Conservation (phyloP, 2,797 vertebrate species). For the Urosaurus nigricauda region DNA sequence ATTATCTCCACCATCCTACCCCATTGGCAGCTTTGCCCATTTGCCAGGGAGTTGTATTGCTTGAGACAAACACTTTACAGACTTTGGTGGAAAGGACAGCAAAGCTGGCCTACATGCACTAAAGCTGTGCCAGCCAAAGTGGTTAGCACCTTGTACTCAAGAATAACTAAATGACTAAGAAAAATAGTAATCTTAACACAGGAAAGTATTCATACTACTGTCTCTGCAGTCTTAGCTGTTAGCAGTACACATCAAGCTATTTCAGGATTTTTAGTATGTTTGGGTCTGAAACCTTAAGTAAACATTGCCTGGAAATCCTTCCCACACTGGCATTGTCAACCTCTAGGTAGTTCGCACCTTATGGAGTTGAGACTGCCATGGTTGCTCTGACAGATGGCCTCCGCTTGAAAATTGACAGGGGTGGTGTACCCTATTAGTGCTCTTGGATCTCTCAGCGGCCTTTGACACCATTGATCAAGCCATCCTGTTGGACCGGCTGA, state of each 20-base stretch:
- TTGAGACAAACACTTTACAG: slow-evolving; percentile 20
- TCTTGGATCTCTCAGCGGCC: too few species aligned
- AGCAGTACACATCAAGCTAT: neutral
- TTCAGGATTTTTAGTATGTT: neutral
- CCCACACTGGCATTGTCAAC: neutral
- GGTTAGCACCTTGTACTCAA: neutral
- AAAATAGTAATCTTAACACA: neutral
- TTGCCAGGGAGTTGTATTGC: neutral
- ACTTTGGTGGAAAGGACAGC: slow-evolving; percentile 1
- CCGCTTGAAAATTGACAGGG: too few species aligned
- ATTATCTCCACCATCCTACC: neutral
- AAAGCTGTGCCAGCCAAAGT: neutral
- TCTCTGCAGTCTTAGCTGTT: too few species aligned
- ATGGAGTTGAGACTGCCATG: too few species aligned
- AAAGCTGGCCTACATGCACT: neutral
- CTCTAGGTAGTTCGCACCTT: neutral
- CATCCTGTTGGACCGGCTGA: too few species aligned
- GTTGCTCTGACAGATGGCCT: too few species aligned
- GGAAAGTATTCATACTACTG: neutral
- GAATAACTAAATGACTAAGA: neutral
- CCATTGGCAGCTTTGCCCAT: slow-evolving; percentile 53
- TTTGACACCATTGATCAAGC: too few species aligned
- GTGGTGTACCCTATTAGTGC: too few species aligned
- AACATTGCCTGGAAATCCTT: neutral
- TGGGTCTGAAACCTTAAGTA: neutral